Conservation (phyloP, 1,140 invertebrate species). For the Pseudomyrmex concolor region DNA sequence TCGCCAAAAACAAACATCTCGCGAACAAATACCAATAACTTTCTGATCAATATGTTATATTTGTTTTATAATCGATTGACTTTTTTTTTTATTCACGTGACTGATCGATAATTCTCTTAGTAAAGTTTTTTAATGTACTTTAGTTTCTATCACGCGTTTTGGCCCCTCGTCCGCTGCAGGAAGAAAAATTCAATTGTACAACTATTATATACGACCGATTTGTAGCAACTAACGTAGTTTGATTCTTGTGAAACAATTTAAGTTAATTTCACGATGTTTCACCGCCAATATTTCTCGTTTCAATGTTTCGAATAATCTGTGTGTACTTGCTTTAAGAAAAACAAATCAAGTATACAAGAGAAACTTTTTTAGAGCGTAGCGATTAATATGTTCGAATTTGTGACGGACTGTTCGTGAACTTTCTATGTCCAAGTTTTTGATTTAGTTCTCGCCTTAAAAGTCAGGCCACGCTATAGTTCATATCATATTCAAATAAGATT, state of each 20-base stretch:
- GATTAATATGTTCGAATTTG: constrained; percentile 20
- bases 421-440: constrained; percentile 38
- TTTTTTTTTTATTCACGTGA: constrained; percentile 46
- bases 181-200: constrained; percentile 58
- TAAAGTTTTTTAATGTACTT: constrained; percentile 68
- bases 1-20: constrained; percentile 15
- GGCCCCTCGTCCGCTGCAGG: constrained; percentile 77
- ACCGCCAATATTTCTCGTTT: not conserved
- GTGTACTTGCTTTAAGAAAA: too few species aligned
- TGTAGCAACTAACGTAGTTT: constrained; percentile 49
- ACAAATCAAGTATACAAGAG: not conserved
- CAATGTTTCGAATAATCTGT: too few species aligned
- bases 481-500: too few species aligned
- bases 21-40: too few species aligned
- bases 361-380: constrained; percentile 22
- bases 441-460: constrained; percentile 11
- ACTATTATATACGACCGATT: constrained; percentile 12
- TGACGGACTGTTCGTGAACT: not conserved
- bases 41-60: too few species aligned
- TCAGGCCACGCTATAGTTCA: constrained; percentile 9
- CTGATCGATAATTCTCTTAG: constrained; percentile 62
- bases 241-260: constrained; percentile 20
- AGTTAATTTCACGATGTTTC: constrained; percentile 14
- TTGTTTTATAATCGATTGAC: constrained; percentile 12
- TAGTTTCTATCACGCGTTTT: constrained; percentile 76